Base-by-base conservation (phyloP, 2,797 vertebrate genomes). In the Synanceia verrucosa region DNA sequence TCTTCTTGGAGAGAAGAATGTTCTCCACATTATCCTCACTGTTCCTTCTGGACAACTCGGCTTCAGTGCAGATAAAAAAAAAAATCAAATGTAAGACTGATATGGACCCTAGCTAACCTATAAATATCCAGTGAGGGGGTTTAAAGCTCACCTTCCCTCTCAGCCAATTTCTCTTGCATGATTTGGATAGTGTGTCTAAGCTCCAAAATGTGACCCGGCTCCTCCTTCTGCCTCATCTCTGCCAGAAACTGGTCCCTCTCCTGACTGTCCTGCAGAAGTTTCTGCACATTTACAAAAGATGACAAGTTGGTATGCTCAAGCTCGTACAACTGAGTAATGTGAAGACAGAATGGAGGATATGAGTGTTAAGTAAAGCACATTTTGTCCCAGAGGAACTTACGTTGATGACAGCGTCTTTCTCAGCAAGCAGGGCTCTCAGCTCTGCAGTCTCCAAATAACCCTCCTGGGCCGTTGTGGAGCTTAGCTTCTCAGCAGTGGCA, bases 121-220 rank as follows among this genome's bases (percentile, higher is more conserved):
- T 41, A 73, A 74, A 76, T 65, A 59, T 43, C 33, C 41, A 56
- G 24, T 23, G 24, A 33, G 3, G 23, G n/a, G 28, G n/a, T 66
- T 48, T 55, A 61, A 79, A 60, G n/a, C 87, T 88, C 75, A 95
- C 94, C 92, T 76, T 94, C 93, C 37, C 75, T 92, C 70, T 93
- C 89, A 0, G 91, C 85, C 79, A 95, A 76, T 77, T 86, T 92
- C 62, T 94, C 93, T 70, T 94, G 94, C 73, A 95, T 90, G 64
- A 95, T 91, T 53, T 92, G 86, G 59, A 95, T 93, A 24, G 93
- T 95, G 67, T 95, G 93, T 73, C 88, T 93, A 46, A 95, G 92
- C 82, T 95, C 93, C 61, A 95, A 33, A 56, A 94, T 81, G 28
- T 89, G 92, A 56, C 78, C 83, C 0, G 73, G 62, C 46, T 82